These are phyloP conservation scores for Amazona guildingii DNA, from an alignment of 2,113 vertebrate species.

Conservation along the genomic window DNA sequence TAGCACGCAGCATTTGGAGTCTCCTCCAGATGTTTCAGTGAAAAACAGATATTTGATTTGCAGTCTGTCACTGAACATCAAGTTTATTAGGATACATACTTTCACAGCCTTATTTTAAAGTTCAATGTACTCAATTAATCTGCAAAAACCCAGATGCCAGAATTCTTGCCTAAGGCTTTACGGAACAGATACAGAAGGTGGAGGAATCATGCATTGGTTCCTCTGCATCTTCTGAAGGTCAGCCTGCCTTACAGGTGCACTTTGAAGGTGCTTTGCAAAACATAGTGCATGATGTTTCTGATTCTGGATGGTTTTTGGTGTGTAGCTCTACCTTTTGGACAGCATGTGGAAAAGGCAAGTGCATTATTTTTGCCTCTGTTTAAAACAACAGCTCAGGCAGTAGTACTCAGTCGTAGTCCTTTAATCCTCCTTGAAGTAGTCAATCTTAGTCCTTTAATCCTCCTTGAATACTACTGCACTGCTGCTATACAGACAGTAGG, in stretches of 20 bases:
- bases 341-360: not conserved
- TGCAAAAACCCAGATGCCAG: not conserved
- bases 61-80: not conserved
- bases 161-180: not conserved
- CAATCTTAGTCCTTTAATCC: conserved; percentile 42
- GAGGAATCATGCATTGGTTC: not conserved
- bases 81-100: not conserved
- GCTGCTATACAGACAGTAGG: not conserved
- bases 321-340: not conserved
- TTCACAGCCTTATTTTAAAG: not conserved
- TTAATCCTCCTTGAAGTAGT: conserved; percentile 9
- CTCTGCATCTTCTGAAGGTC: conserved; percentile 4
- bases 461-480: conserved; percentile 46
- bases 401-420: conserved; percentile 3
- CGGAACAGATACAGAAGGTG: not conserved
- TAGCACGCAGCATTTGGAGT: not conserved
- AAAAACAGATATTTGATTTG: not conserved
- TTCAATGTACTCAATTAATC: not conserved
- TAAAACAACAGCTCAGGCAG: not conserved
- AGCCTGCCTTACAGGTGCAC: not conserved
- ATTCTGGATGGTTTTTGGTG: not conserved
- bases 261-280: not conserved
- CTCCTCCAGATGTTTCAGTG: not conserved
- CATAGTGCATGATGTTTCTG: not conserved
- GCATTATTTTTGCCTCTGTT: not conserved